Base-by-base conservation (phyloP, 2,888 invertebrate genomes). In the Phengaris arion region DNA sequence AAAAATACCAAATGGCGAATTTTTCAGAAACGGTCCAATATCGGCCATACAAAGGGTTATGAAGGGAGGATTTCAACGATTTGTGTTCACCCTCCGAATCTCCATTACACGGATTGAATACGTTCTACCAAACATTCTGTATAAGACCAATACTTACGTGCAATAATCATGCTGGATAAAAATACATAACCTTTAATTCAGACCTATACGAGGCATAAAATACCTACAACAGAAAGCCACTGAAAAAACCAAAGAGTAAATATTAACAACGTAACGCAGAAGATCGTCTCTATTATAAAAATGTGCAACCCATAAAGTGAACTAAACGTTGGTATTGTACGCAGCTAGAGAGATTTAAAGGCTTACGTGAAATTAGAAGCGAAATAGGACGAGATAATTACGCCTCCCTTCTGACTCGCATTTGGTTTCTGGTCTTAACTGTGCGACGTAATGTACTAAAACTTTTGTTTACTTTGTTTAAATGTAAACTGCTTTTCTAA, bases 361-460 rank as follows among this genome's bases (percentile, higher is more conserved):
- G 85, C 86, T 88, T 86, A 87, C 88, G 86, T 87, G 85, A 89
- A 92, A 91, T 92, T 91, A 90, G 87, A 89, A 89, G 89, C 87
- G 89, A 90, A 92, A 91, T 90, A 90, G 91, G 90, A 91, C 90
- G 87, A 91, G 90, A 92, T 92, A 92, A 92, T 92, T 91, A 90
- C 85, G 79, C 84, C 83, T 81, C 83, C 82, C 81, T 83, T 82
- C 82, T 79, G 77, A 80, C 78, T 78, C 80, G 79, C 80, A 79
- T 78, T 76, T 79, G 81, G 82, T 85, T 85, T 88, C 88, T 89
- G 86, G 92, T 90, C 88, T 79, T 82, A 87, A 69, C 68, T 46
- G 68, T 48, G 54, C 68, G 68, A 88, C 90, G 92, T 91, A 91
- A 92, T 92, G 91, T 89, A 88, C 90, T 89, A 90, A 89, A 90